Evolutionary conservation across 2,797 vertebrate species (phyloP), one percentile per base, ranked within the genome.

Genomic region (Catostomus latipinnis): DNA sequence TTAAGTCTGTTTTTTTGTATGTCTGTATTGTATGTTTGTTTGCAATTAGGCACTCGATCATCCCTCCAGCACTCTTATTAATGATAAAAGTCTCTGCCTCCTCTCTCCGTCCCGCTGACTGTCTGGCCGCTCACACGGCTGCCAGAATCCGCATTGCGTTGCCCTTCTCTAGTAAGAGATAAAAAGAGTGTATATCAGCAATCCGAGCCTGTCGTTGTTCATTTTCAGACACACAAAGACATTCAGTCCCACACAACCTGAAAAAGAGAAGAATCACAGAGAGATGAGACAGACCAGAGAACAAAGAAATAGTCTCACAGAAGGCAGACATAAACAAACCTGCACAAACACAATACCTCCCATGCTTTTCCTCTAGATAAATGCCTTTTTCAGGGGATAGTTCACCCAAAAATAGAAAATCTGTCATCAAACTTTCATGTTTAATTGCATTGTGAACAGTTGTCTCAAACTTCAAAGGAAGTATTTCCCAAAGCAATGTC

Each of bases 111-210:
- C 90, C 80, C 77, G 90, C 90, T 87, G 87, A 89, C 91, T 92
- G 93, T 94, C 94, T 94, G 90, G 92, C 91, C 89, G 90, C 90
- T 93, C 91, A 90, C 92, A 92, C 90, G 91, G 91, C 93, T 93
- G 92, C 89, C 89, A 87, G 90, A 90, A 93, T 94, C 94, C 93
- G 93, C 94, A 95, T 93, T 95, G 94, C 94, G 93, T 93, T 94
- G 92, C 91, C 89, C 91, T 84, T 88, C 91, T 92, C 90, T 86
- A 88, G 88, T 71, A 82, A 90, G 89, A 91, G 87, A 88, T 88
- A 89, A 91, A 91, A 92, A 92, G 89, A 91, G 92, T 91, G 89
- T 85, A 91, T 93, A 94, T 94, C 93, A 94, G 92, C 93, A 93
- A 91, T 93, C 91, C 92, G 81, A 84, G 89, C 87, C 86, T 80